Conservation (phyloP, 2,113 vertebrate genomes). For the Microtus richardsoni region DNA sequence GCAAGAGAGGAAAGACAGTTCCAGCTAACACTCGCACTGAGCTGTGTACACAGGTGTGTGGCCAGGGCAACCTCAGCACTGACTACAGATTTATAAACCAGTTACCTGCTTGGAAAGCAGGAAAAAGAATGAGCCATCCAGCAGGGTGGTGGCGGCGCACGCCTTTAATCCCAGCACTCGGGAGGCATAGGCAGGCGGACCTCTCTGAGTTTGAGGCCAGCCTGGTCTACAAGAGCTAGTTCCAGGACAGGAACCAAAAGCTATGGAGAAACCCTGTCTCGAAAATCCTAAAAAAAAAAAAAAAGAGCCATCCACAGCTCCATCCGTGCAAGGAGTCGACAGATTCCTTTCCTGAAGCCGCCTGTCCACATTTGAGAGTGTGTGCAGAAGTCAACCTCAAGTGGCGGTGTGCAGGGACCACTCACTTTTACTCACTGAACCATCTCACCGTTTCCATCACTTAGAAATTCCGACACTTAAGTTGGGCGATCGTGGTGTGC, state of each 20-base stretch:
- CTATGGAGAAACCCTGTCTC: no score
- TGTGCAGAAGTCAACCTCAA: not conserved
- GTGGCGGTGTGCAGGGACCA: not conserved
- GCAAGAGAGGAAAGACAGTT: not conserved
- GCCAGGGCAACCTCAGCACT: not conserved
- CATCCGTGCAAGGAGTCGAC: not conserved
- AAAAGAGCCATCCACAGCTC: not conserved
- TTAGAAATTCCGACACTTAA: not conserved
- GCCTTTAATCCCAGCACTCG: no score
- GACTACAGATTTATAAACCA: not conserved
- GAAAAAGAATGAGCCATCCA: not conserved
- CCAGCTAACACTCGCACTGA: not conserved
- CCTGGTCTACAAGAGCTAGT: no score
- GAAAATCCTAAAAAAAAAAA: no score
- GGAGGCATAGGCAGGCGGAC: no score
- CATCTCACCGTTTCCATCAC: not conserved
- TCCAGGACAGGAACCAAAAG: no score
- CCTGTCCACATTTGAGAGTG: not conserved
- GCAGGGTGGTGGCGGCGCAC: no score
- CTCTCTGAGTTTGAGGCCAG: no score
- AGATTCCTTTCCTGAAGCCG: not conserved
- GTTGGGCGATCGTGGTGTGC: not conserved
- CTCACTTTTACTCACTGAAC: not conserved
- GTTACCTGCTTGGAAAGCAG: not conserved
- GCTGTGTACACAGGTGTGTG: not conserved